A percentile compares a stretch with the other conserved stretches of the same genome.
Conservation (phyloP, 2,888 invertebrate species). For the Acleris sparsana region DNA sequence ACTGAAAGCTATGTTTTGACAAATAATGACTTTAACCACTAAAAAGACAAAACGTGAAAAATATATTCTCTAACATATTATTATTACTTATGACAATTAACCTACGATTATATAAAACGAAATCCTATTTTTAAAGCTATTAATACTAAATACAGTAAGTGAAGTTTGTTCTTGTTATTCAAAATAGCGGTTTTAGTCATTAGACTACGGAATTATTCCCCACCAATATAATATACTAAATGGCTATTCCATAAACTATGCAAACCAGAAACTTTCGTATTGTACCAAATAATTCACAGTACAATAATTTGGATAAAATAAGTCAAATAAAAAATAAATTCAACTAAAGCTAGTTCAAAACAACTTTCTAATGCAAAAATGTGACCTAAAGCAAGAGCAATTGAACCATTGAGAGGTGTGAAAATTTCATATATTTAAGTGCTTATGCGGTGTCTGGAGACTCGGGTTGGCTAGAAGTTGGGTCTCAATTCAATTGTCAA, state of each 20-base stretch:
- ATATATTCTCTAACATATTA: too few relatives aligned
- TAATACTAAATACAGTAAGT: too few relatives aligned
- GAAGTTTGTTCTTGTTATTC: background rate
- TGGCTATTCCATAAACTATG: background rate
- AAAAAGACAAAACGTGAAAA: too few relatives aligned
- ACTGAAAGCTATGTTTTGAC: too few relatives aligned
- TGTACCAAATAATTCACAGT: background rate
- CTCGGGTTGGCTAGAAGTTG: background rate
- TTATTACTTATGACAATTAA: too few relatives aligned
- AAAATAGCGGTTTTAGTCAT: background rate
- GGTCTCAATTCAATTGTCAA: constrained; percentile 1
- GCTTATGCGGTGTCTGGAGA: constrained; percentile 21
- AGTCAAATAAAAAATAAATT: constrained; percentile 16
- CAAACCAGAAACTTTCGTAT: background rate
- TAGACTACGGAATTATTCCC: background rate
- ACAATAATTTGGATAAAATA: constrained; percentile 27
- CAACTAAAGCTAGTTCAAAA: too few relatives aligned
- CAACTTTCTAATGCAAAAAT: background rate
- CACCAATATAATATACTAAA: background rate
- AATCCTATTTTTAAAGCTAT: too few relatives aligned
- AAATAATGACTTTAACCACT: too few relatives aligned
- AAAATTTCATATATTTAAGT: constrained; percentile 66
- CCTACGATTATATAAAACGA: too few relatives aligned
- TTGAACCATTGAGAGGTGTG: constrained; percentile 65
- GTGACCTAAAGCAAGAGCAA: constrained; percentile 44